A percentile compares a stretch with the other conserved stretches of the same genome.
These are phyloP conservation scores for Mormyrus hasselquistii DNA, from an alignment of 2,797 vertebrate genomes.

Conservation along the genomic window DNA sequence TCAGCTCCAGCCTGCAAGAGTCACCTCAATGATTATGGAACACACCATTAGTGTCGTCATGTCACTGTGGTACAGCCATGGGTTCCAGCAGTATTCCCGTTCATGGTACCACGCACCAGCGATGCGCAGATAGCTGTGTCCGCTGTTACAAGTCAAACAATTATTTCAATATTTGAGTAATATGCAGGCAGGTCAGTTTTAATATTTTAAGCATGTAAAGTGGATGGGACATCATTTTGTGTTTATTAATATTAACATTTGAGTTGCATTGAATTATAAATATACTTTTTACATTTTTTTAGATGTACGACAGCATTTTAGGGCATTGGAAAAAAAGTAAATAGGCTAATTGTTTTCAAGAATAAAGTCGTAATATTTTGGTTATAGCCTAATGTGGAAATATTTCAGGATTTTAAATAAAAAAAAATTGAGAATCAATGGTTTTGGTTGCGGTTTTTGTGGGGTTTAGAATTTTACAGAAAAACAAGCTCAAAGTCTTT, in stretches of 20 bases:
- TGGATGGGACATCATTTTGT: not conserved
- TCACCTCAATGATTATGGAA: not conserved
- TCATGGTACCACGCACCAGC: not conserved
- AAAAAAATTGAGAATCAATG: not conserved
- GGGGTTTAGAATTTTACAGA: not conserved
- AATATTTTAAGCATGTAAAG: not conserved
- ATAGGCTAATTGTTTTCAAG: not conserved
- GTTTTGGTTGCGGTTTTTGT: not conserved
- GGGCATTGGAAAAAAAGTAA: not conserved
- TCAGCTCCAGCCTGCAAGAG: not conserved
- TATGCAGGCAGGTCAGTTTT: not conserved
- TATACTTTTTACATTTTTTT: not conserved
- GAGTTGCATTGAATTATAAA: not conserved
- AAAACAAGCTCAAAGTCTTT: not conserved
- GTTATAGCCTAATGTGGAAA: not conserved
- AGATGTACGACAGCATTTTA: too few relatives aligned
- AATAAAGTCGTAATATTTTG: too few relatives aligned
- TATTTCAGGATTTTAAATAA: not conserved
- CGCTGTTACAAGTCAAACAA: not conserved
- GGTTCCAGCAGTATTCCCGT: not conserved
- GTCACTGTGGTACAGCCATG: not conserved
- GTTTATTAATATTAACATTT: not conserved
- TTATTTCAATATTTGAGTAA: not conserved
- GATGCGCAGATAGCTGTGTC: not conserved
- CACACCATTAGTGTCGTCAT: not conserved